Percentiles rank a stretch among this genome's conserved stretches.
phyloP scores from a whole-genome alignment of 2,888 invertebrate genomes.

The Drosophila ezoana region DNA sequence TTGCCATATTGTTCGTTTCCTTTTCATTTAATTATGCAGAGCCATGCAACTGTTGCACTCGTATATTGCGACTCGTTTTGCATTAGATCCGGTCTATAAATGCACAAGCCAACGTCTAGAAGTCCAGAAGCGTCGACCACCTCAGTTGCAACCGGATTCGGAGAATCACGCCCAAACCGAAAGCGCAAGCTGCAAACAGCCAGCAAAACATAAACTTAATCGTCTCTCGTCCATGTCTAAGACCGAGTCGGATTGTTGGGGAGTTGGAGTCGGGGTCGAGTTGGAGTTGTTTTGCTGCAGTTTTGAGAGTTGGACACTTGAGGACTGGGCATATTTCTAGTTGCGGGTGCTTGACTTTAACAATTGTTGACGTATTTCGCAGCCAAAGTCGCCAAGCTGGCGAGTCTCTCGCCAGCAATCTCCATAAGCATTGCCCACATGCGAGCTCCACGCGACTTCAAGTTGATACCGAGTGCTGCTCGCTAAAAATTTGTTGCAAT shows the following conservation, averaged over 20 bases:
- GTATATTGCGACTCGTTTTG: conserved; percentile 36
- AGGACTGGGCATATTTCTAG: conserved; percentile 52
- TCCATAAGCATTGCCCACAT: conserved; percentile 40
- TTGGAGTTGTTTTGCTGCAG: conserved; percentile 16
- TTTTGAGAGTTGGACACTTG: conserved; percentile 24
- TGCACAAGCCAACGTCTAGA: conserved; percentile 31
- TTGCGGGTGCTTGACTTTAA: conserved; percentile 70
- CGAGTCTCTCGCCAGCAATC: conserved; percentile 20
- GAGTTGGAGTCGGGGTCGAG: conserved; percentile 15
- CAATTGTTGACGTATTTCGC: conserved; percentile 60
- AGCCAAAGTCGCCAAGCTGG: conserved; percentile 38
- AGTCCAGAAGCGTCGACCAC: conserved; percentile 22
- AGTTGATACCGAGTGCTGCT: conserved; percentile 57
- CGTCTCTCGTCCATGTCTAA: conserved; percentile 36
- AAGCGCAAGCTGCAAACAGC: background rate
- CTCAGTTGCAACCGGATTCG: conserved; percentile 56
- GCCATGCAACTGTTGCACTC: conserved; percentile 33
- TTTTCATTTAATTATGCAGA: conserved; percentile 66
- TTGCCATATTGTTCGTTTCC: conserved; percentile 65
- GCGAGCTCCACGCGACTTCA: conserved; percentile 32
- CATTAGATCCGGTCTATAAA: conserved; percentile 64
- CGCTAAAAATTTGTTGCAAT: conserved; percentile 47
- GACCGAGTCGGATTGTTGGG: conserved; percentile 12
- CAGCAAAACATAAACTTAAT: conserved; percentile 29
- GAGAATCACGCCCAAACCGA: conserved; percentile 54